Evolutionary conservation across 2,797 vertebrate species (phyloP), one percentile per base, ranked within the genome.

Genomic region (Myotis pilosus): DNA sequence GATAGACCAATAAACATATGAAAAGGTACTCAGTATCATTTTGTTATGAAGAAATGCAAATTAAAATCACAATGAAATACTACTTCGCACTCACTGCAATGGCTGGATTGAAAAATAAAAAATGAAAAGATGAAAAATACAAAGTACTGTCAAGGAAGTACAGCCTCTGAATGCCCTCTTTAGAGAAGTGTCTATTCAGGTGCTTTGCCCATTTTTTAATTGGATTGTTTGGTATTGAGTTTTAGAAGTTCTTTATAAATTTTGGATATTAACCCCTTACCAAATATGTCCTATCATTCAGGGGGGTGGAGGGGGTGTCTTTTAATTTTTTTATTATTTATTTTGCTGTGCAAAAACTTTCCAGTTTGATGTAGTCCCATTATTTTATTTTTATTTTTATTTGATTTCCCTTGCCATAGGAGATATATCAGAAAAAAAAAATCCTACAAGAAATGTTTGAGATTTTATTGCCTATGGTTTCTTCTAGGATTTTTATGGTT

Each of bases 11-110:
- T 44, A 78, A 78, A 86, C 8, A 76, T 33, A 25, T 38, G 4
- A 72, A 84, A 90, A 88, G 4, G 16, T 38, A 30, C 11, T 86
- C 30, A 4, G 12, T 9, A 68, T 69, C 60, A 92, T 60, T 86
- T 79, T 66, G 57, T 86, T 57, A 95, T 28, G 15, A 92, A 47
- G 9, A 94, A 87, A 57, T 30, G 13, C 16, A 96, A 93, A 69
- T 75, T 82, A 68, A 94, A 92, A 53, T 38, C 74, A 82, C 25
- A 41, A 22, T 64, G 30, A 90, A 90, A 80, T 78, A 81, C 20
- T n/a, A 49, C 19, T 92, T 85, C 33, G 47, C 2, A 71, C 8
- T 60, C 20, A 79, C 16, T 15, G 72, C 12, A 19, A 44, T 9
- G 33, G 8, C 36, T 69, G 91, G 80, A 90, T 53, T 62, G 13